Percentiles rank a stretch among this genome's conserved stretches.
These are phyloP conservation scores for Panorpa germanica DNA, from an alignment of 2,888 invertebrate species.

Conservation along the genomic window DNA sequence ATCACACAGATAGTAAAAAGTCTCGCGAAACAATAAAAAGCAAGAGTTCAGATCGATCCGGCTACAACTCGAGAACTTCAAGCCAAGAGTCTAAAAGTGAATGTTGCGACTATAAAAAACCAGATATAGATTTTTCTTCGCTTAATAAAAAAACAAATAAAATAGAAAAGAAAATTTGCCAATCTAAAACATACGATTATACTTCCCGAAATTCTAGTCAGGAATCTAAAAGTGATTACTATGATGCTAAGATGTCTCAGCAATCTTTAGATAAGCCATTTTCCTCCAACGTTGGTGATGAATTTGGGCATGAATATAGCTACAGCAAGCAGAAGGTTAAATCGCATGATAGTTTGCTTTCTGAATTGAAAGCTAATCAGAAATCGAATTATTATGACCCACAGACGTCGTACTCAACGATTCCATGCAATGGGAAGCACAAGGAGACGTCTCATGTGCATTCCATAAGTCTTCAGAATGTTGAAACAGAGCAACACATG, in stretches of 20 bases:
- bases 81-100: conserved; percentile 48
- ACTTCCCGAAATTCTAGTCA: conserved; percentile 45
- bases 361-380: conserved; percentile 25
- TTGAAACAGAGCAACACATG: conserved; percentile 39
- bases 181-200: conserved; percentile 18
- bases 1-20: conserved; percentile 45
- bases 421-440: conserved; percentile 35
- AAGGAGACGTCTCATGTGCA: conserved; percentile 41
- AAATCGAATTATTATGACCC: conserved; percentile 31
- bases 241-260: conserved; percentile 35
- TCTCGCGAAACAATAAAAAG: conserved; percentile 42
- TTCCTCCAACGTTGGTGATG: conserved; percentile 14
- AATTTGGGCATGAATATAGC: conserved; percentile 15
- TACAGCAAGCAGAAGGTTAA: conserved; percentile 25
- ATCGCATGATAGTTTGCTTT: conserved; percentile 37
- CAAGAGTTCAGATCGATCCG: conserved; percentile 37
- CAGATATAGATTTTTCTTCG: conserved; percentile 21
- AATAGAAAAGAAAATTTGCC: conserved; percentile 23
- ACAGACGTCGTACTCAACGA: conserved; percentile 39
- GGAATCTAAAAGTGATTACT: conserved; percentile 51
- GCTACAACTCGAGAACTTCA: conserved; percentile 36
- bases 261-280: conserved; percentile 11
- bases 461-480: conserved; percentile 49
- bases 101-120: conserved; percentile 26
- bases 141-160: conserved; percentile 30